Evolutionary conservation across 2,113 vertebrate genomes (phyloP).

Genomic region (Engystomops pustulosus): DNA sequence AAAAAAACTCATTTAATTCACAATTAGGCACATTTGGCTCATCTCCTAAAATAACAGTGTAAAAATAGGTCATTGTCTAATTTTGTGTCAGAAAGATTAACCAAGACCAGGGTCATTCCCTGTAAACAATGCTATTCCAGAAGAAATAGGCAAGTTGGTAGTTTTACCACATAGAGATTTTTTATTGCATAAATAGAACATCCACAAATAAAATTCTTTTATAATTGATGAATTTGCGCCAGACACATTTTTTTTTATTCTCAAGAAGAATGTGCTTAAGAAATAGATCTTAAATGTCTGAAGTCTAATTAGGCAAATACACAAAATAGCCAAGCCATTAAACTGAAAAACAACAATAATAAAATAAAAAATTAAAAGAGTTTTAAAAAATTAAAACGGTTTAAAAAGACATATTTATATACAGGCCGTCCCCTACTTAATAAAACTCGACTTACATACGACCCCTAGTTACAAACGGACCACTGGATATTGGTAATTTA

Average conservation of each 20-base stretch:
- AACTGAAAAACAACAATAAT: not conserved
- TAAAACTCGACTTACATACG: too few relatives aligned
- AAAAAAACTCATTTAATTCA: not conserved
- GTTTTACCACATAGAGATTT: not conserved
- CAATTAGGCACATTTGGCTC: constrained; percentile 29
- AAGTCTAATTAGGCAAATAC: not conserved
- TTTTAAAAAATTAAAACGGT: too few relatives aligned
- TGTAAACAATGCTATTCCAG: not conserved
- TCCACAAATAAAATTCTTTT: not conserved
- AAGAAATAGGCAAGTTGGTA: constrained; percentile 16
- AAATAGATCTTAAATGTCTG: not conserved
- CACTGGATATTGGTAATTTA: too few relatives aligned
- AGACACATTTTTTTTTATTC: not conserved
- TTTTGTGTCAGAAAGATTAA: not conserved
- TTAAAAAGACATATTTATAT: too few relatives aligned
- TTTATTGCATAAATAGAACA: constrained; percentile 4
- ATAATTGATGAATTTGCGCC: constrained; percentile 17
- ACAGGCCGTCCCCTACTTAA: too few relatives aligned
- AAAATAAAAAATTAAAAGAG: not conserved
- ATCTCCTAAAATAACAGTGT: constrained; percentile 20
- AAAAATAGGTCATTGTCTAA: constrained; percentile 10
- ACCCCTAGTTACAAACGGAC: too few relatives aligned
- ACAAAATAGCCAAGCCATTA: not conserved
- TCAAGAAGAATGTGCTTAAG: not conserved
- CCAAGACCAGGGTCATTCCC: not conserved